Conservation (phyloP, 2,797 vertebrate species). For the Chlorospingus semifuscus region DNA sequence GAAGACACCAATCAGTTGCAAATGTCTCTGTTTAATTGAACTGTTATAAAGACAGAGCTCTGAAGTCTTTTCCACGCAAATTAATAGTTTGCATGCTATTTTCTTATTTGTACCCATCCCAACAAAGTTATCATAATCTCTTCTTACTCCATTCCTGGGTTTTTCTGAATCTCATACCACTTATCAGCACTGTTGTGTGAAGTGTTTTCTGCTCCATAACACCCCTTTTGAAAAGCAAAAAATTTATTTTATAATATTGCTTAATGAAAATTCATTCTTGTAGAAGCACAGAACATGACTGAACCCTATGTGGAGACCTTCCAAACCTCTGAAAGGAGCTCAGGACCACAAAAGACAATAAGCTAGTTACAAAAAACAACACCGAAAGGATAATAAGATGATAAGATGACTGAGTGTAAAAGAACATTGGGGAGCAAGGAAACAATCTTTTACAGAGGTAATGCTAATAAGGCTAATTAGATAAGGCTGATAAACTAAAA, state of each 20-base stretch:
- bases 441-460: neutral
- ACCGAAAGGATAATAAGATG: neutral
- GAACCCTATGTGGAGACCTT: neutral
- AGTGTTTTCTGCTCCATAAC: neutral
- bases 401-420: no score
- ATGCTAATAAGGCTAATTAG: neutral
- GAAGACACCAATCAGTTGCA: neutral
- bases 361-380: neutral
- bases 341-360: neutral
- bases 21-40: neutral
- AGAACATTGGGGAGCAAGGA: neutral
- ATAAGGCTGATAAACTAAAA: neutral
- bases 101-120: neutral
- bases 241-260: neutral
- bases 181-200: neutral
- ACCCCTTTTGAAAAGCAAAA: neutral
- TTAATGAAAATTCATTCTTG: neutral
- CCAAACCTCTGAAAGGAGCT: neutral
- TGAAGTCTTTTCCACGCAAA: neutral
- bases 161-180: neutral
- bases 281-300: neutral
- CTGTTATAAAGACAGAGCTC: neutral
- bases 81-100: neutral
- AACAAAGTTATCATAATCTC: neutral
- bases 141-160: neutral